Conservation (phyloP, 2,888 invertebrate species). For the Hanleya hanleyi region DNA sequence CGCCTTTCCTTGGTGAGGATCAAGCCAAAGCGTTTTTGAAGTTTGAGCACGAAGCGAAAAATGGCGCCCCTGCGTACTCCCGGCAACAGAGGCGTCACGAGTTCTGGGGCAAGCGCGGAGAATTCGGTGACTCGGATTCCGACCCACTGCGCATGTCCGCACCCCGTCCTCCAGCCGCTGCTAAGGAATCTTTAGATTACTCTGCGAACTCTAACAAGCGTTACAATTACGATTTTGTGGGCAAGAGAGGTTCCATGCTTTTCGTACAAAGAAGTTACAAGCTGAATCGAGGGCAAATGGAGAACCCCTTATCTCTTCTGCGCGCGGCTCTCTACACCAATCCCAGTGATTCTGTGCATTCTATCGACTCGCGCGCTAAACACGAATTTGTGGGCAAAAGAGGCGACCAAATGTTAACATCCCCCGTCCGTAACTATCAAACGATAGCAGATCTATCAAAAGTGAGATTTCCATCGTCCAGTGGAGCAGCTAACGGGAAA, state of each 20-base stretch:
- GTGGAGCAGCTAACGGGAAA: background rate
- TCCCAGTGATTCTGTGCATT: background rate
- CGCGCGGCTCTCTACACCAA: background rate
- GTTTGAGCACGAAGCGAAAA: background rate
- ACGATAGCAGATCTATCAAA: background rate
- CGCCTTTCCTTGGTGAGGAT: background rate
- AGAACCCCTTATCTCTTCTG: background rate
- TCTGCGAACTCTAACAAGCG: background rate
- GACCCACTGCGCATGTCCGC: background rate
- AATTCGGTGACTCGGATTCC: background rate
- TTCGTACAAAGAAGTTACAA: background rate
- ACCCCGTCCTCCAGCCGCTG: background rate
- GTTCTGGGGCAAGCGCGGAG: background rate
- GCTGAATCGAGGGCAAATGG: background rate
- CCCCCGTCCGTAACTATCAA: background rate
- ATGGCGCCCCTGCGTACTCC: background rate
- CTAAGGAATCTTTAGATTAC: background rate
- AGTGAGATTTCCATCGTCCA: background rate
- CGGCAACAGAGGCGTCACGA: background rate
- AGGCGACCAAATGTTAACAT: background rate
- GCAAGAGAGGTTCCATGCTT: conserved; percentile 1
- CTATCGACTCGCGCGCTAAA: background rate
- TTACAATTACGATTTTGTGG: background rate
- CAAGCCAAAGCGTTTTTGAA: background rate
- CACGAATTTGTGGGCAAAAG: background rate